Evolutionary conservation across 2,888 invertebrate genomes (phyloP).

Genomic region (Conomelus anceps): DNA sequence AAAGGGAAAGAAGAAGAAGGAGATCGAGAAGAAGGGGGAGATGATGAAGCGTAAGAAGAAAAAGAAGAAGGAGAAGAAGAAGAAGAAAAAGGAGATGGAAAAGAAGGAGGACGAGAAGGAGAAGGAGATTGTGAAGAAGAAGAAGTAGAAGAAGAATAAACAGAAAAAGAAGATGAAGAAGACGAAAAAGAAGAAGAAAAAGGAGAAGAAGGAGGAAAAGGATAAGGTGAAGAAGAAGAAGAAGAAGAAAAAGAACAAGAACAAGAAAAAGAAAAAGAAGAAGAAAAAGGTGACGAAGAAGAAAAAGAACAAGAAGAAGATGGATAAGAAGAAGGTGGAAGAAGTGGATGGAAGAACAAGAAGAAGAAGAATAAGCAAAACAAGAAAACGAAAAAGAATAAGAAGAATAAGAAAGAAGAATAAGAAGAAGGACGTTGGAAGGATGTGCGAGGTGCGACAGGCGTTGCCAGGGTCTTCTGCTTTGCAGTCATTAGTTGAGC

Average conservation of each 20-base stretch:
- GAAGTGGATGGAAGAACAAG: background rate
- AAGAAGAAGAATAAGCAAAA: no score
- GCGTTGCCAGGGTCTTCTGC: background rate
- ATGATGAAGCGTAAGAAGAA: constrained; percentile 18
- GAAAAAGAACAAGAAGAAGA: constrained; percentile 7
- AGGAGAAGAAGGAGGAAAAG: background rate
- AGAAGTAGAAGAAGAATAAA: no score
- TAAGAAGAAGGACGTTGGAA: background rate
- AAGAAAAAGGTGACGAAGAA: constrained; percentile 17
- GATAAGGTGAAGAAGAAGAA: no score
- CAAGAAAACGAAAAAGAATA: no score
- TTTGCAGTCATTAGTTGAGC: background rate
- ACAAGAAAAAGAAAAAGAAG: constrained; percentile 24
- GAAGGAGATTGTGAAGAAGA: background rate
- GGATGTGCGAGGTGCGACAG: background rate
- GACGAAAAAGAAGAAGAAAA: no score
- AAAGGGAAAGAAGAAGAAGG: constrained; percentile 2
- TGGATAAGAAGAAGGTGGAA: background rate
- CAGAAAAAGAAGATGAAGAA: no score
- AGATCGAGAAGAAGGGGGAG: constrained; percentile 16
- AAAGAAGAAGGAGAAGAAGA: constrained; percentile 23
- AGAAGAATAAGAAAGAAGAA: background rate
- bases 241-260: constrained; percentile 16
- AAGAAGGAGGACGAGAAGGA: background rate
- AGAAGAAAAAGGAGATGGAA: constrained; percentile 21